phyloP scores from a whole-genome alignment of 2,113 vertebrate genomes.

The Litocranius walleri region DNA sequence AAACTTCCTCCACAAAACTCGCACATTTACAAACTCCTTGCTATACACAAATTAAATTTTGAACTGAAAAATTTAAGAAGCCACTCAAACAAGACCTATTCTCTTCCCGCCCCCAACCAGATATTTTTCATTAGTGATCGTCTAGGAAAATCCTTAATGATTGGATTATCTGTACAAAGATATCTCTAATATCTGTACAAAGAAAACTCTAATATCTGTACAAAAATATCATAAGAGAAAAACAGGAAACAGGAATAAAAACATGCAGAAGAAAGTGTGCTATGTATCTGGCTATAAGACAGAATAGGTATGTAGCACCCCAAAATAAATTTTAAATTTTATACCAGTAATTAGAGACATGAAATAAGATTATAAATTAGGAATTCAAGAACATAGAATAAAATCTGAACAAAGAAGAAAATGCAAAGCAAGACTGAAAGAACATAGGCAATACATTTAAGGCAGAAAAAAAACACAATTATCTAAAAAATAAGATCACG shows the following conservation, averaged over 20 bases:
- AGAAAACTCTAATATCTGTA: not conserved
- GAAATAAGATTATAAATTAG: not conserved
- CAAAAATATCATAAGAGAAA: not conserved
- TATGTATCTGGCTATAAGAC: not conserved
- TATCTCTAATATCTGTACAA: not conserved
- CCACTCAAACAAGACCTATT: not conserved
- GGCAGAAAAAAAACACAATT: not conserved
- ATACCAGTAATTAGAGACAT: not conserved
- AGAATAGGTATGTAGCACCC: not conserved
- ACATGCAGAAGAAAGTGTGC: not conserved
- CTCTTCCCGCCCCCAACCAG: not conserved
- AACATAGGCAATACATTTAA: not conserved
- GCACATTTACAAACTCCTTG: not conserved
- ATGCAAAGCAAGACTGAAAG: not conserved
- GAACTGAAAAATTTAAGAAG: not conserved
- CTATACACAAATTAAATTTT: not conserved
- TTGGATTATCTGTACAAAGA: not conserved
- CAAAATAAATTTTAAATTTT: not conserved
- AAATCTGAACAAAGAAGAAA: not conserved
- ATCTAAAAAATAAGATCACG: not conserved
- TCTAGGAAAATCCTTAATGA: not conserved
- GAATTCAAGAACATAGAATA: not conserved
- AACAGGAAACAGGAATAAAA: not conserved
- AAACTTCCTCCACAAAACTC: not conserved
- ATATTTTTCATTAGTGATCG: not conserved